These are phyloP conservation scores for Leucoraja erinaceus DNA, from an alignment of 2,113 vertebrate species.

Conservation along the genomic window DNA sequence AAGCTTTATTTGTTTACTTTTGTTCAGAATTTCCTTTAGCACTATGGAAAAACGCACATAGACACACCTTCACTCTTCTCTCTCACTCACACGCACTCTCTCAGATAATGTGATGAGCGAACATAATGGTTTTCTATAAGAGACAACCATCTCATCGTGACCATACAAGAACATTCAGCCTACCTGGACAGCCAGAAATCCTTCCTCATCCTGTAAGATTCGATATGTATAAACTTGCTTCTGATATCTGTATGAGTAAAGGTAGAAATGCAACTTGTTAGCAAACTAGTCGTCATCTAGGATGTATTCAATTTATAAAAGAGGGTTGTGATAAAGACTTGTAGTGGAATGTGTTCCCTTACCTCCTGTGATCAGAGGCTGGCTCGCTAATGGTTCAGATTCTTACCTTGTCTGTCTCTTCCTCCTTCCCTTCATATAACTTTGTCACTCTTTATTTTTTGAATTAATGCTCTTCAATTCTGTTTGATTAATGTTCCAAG, in stretches of 20 bases:
- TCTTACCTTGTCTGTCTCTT: slow-evolving; percentile 7
- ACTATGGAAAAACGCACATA: neutral
- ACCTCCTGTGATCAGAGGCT: neutral
- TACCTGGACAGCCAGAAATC: slow-evolving; percentile 77
- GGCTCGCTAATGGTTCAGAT: neutral
- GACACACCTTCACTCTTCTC: neutral
- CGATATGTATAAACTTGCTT: slow-evolving; percentile 77
- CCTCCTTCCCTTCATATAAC: neutral
- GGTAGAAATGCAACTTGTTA: slow-evolving; percentile 5
- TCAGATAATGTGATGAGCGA: neutral
- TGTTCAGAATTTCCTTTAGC: neutral
- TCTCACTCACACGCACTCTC: neutral
- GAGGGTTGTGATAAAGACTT: neutral
- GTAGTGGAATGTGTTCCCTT: neutral
- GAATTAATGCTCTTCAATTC: slow-evolving; percentile 1
- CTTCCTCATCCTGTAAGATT: slow-evolving; percentile 71
- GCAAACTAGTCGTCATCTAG: neutral
- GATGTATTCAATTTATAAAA: neutral
- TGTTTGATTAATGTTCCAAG: neutral
- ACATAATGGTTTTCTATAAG: neutral
- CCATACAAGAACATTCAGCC: slow-evolving; percentile 40
- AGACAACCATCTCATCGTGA: neutral
- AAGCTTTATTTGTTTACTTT: too few species aligned
- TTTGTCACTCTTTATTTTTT: neutral
- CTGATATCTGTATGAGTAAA: slow-evolving; percentile 60